Base-by-base conservation (phyloP, 2,797 vertebrate species). In the Tympanoctomys barrerae region DNA sequence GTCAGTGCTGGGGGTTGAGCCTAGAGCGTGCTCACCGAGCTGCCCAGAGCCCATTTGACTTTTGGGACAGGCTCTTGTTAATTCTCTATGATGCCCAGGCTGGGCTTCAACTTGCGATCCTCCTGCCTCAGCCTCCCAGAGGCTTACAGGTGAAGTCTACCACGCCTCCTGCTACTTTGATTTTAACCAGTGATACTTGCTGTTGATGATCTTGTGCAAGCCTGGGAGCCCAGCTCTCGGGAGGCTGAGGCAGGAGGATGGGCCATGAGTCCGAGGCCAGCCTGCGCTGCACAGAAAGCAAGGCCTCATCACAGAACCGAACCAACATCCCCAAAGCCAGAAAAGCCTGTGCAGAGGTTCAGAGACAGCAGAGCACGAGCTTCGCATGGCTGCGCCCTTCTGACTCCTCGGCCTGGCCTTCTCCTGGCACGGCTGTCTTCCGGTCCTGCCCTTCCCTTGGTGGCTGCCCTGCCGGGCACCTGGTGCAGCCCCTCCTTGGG, bases 181-280 rank as follows among this genome's bases (percentile, higher is more conserved):
- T 75, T 75, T 87, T 90, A 64, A 46, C 88, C 26, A 77, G 46
- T 49, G 77, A 71, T 64, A 84, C 26, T 52, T 68, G 31, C 87
- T 79, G 3, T 31, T 80, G 33, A 46, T 19, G 26, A 42, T 59
- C 13, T 1, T 73, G 18, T 12, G n/a, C n/a, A 36, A 2, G 68
- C 36, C 36, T 42, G 70, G 2, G 16, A 24, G 24, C 4, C 22
- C 71, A 26, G 71, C 22, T 2, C 39, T 73, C 5, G 2, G 39
- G 71, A 75, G 73, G 73, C 73, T 31, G 42, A 77, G 73, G 42
- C 73, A 14, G 42, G 73, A 75, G 73, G 42, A 18, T 31, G 42
- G 39, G 71, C 42, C 26, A 1, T 16, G 42, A 16, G 14, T 49
- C 6, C 18, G 39, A 46, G 73, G 42, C 24, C 42, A 8, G 24